Evolutionary conservation across 2,888 invertebrate species (phyloP).

Genomic region (Acanthosepion pharaonis): DNA sequence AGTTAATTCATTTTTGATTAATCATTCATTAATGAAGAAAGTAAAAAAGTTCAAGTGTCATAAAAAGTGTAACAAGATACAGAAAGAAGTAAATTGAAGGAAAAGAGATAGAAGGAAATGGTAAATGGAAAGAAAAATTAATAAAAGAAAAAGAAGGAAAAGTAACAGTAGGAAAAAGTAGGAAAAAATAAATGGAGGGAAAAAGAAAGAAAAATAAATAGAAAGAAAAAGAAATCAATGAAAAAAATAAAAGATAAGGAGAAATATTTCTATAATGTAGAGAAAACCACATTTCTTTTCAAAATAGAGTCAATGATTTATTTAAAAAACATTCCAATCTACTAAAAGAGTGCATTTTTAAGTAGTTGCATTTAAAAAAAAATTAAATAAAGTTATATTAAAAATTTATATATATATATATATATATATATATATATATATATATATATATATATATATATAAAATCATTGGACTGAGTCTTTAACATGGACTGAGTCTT

Average conservation of each 20-base stretch:
- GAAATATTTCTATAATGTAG: too few relatives aligned
- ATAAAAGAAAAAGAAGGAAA: too few relatives aligned
- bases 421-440: too few relatives aligned
- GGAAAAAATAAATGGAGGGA: not conserved
- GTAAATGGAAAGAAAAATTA: not conserved
- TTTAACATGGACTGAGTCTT: not conserved
- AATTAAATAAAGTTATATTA: not conserved
- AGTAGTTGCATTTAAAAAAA: not conserved
- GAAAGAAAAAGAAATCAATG: not conserved
- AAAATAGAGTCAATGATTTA: not conserved
- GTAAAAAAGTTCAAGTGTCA: too few relatives aligned
- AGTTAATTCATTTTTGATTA: not conserved
- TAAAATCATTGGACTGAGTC: too few relatives aligned
- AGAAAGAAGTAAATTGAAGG: not conserved
- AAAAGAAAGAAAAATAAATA: not conserved
- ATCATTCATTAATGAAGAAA: not conserved
- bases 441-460: too few relatives aligned
- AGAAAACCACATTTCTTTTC: not conserved
- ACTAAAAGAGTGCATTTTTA: not conserved
- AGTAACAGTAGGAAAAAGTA: not conserved
- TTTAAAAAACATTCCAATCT: not conserved
- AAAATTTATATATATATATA: too few relatives aligned
- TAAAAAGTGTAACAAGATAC: too few relatives aligned
- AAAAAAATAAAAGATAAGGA: too few relatives aligned
- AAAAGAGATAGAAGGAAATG: not conserved